Evolutionary conservation across 2,888 invertebrate species (phyloP).

Genomic region (Pinctada fucata): DNA sequence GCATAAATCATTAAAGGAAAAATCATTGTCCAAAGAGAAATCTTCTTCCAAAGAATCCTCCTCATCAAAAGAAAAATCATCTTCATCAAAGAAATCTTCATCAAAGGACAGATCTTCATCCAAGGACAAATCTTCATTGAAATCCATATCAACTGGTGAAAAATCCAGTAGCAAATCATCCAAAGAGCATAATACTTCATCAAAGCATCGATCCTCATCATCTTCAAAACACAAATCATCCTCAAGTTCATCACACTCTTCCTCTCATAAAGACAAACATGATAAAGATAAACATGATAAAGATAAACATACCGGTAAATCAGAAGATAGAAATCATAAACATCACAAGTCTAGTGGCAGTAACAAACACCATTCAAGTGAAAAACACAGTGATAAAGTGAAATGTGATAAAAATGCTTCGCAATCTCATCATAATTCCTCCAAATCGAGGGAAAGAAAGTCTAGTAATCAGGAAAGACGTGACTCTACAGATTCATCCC

Average conservation of each 20-base stretch:
- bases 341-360: background rate
- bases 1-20: constrained; percentile 6
- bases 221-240: background rate
- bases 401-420: background rate
- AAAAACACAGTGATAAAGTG: background rate
- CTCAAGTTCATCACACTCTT: background rate
- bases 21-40: constrained; percentile 15
- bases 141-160: background rate
- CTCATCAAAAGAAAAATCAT: constrained; percentile 22
- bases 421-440: background rate
- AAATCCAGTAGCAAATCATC: constrained; percentile 5
- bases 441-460: background rate
- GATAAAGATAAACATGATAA: background rate
- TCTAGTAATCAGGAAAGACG: constrained; percentile 13
- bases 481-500: constrained; percentile 18
- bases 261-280: background rate
- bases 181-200: background rate
- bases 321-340: background rate
- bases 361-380: too few relatives aligned
- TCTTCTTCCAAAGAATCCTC: constrained; percentile 16
- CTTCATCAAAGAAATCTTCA: constrained; percentile 17
- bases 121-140: background rate
- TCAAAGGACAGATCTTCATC: background rate
- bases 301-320: background rate
- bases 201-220: constrained; percentile 6